Evolutionary conservation across 2,888 invertebrate species (phyloP), one percentile per base, ranked within the genome.

Genomic region (Mythimna pallens): DNA sequence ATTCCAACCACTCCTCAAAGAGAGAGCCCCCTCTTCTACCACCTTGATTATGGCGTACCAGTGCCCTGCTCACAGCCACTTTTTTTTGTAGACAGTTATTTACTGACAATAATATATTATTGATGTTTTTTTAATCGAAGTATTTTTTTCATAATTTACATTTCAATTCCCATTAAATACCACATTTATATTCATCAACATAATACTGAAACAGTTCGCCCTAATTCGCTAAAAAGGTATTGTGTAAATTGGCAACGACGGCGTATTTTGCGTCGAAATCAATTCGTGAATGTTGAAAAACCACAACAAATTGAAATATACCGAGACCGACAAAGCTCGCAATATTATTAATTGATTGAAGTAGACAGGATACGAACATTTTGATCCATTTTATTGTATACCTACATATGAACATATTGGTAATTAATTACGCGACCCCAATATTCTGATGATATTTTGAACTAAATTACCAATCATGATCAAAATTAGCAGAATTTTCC

Each of bases 281-380:
- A 84, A 87, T 89, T 85, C 80, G 76, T 59, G 84, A 70, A 81
- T 80, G 81, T 83, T 86, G 83, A 83, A 84, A 77, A 89, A 88
- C 88, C 88, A 81, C 88, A 88, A 81, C 86, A 84, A 86, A 89
- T 86, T 86, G 87, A 84, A 86, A 89, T 84, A 83, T 55, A 84
- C 82, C 83, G 81, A 84, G 65, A 75, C 75, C 81, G 65, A 83
- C 83, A 82, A 82, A 76, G 78, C 73, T 83, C 68, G 71, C 78
- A 78, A 78, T 80, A 81, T 83, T 81, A 83, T 78, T 83, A 86
- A 88, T 87, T 85, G 83, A 83, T 75, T 81, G 71, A 78, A 78
- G 75, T 72, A 80, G 65, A 72, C 73, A n/a, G 50, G 52, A 67
- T 54, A 63, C 61, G 65, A 67, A 73, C 76, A 72, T 79, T 72